Evolutionary conservation across 2,113 vertebrate species (phyloP).

Genomic region (Alaudala cheleensis): DNA sequence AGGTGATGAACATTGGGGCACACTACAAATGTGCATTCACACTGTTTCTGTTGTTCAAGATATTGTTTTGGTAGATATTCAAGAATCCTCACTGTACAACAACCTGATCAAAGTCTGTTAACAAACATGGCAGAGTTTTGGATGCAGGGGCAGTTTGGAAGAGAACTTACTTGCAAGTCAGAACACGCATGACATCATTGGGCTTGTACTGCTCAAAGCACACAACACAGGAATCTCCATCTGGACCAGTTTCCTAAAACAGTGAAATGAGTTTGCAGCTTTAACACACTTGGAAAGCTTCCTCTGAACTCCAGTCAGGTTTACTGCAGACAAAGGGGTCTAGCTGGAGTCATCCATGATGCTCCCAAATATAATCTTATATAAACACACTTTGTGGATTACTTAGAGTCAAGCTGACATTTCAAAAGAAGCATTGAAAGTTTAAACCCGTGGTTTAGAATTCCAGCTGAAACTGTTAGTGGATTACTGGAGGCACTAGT

Average conservation of each 20-base stretch:
- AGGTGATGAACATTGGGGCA: neutral
- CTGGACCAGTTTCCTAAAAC: constrained; percentile 79
- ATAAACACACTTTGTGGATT: neutral
- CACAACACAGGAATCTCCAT: constrained; percentile 86
- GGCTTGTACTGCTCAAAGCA: constrained; percentile 89
- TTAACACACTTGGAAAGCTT: neutral
- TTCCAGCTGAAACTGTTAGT: neutral
- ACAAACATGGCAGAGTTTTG: neutral
- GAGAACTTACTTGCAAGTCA: constrained; percentile 88
- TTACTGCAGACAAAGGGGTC: neutral
- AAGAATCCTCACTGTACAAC: neutral
- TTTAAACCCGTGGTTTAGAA: neutral
- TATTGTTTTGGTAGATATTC: neutral
- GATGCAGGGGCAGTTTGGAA: neutral
- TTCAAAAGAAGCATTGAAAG: neutral
- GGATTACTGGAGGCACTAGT: neutral
- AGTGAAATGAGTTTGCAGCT: neutral
- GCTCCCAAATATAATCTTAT: neutral
- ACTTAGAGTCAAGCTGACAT: neutral
- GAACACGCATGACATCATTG: constrained; percentile 87
- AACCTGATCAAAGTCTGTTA: neutral
- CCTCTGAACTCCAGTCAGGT: neutral
- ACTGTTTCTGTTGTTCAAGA: neutral
- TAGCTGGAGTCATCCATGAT: neutral
- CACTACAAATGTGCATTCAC: neutral